Conservation (phyloP, 2,113 vertebrate genomes). For the Dromaius novaehollandiae region DNA sequence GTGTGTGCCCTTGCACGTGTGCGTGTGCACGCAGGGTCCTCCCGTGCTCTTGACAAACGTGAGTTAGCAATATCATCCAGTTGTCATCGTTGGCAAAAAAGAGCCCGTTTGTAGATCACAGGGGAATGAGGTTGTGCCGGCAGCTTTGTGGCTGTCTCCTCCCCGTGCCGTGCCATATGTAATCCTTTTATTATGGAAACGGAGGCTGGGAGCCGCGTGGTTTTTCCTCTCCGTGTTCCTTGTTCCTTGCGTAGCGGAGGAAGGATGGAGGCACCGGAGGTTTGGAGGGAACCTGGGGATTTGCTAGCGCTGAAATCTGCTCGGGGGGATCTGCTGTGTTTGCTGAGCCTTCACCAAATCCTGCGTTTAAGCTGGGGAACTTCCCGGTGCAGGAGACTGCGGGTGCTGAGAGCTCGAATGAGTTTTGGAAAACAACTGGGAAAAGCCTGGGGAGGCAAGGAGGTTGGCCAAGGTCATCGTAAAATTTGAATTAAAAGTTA, state of each 20-base stretch:
- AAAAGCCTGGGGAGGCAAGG: neutral
- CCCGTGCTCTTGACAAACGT: rapidly evolving
- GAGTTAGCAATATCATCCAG: neutral
- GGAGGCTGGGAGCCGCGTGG: neutral
- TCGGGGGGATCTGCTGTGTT: neutral
- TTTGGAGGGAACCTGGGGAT: neutral
- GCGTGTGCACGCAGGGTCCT: neutral
- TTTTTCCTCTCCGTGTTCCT: neutral
- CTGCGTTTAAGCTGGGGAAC: neutral
- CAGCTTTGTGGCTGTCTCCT: neutral
- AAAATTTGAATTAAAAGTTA: neutral
- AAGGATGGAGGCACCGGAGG: rapidly evolving
- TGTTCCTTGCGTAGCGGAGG: neutral
- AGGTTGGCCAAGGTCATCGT: neutral
- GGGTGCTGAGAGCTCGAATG: neutral
- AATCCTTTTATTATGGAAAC: constrained; percentile 36
- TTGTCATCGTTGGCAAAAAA: neutral
- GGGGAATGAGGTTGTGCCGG: neutral
- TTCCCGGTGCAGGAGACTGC: rapidly evolving
- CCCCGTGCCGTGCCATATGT: neutral
- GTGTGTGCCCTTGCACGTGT: neutral
- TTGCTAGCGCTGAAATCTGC: neutral
- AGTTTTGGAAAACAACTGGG: neutral
- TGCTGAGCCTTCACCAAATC: neutral
- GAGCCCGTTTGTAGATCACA: neutral